Conservation (phyloP, 2,113 vertebrate species). For the Vidua macroura region DNA sequence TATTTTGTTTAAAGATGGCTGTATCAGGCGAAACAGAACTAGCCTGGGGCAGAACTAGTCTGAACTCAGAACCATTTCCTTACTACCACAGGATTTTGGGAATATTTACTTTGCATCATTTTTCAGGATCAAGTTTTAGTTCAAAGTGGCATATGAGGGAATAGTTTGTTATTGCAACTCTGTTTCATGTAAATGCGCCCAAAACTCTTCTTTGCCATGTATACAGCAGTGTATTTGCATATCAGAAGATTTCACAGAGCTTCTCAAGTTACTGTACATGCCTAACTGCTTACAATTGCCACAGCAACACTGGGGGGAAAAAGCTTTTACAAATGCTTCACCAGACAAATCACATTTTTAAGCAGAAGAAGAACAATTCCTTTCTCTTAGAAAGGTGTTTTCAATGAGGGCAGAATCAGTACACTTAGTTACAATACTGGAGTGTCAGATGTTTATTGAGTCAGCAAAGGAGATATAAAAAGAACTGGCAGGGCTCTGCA, state of each 20-base stretch:
- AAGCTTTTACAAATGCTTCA: conserved; percentile 14
- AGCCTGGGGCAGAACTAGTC: not conserved
- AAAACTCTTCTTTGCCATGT: not conserved
- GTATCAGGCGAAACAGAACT: not conserved
- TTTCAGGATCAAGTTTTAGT: not conserved
- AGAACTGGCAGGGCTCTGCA: conserved; percentile 61
- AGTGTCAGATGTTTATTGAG: conserved; percentile 62
- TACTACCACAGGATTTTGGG: not conserved
- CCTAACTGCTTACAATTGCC: conserved; percentile 35
- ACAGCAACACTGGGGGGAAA: not conserved
- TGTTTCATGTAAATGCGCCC: not conserved
- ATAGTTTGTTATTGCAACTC: not conserved
- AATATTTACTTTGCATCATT: not conserved
- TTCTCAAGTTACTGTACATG: conserved; percentile 18
- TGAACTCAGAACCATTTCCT: not conserved
- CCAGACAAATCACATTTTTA: conserved; percentile 48
- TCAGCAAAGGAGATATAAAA: conserved; percentile 52
- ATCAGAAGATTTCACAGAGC: conserved; percentile 51
- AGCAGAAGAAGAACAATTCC: conserved; percentile 43
- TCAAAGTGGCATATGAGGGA: not conserved
- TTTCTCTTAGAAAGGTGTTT: conserved; percentile 47
- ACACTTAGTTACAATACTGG: conserved; percentile 44
- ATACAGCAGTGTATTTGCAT: conserved; percentile 46
- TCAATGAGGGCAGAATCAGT: conserved; percentile 42
- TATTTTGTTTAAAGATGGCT: not conserved